phyloP scores from a whole-genome alignment of 2,113 vertebrate species.

The Carassius gibelio region DNA sequence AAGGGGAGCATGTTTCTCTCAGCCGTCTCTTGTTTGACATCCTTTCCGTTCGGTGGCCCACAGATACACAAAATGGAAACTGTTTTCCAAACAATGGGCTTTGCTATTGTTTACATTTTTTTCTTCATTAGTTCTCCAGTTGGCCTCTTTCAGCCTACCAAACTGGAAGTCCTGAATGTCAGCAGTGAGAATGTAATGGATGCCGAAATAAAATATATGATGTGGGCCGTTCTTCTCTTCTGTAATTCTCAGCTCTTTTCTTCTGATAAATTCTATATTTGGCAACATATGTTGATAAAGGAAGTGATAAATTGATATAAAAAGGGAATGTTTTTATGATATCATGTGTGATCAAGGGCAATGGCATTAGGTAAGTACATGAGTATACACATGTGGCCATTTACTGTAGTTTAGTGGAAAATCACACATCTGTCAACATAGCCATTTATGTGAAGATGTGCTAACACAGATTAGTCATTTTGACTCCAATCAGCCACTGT shows the following conservation, averaged over 20 bases:
- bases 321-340: not conserved
- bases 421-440: no score
- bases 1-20: not conserved
- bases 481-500: not conserved
- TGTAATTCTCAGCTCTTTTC: not conserved
- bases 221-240: conserved; percentile 7
- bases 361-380: no score
- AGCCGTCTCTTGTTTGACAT: not conserved
- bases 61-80: conserved; percentile 15
- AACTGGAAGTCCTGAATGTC: conserved; percentile 45
- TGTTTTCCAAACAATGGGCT: conserved; percentile 27
- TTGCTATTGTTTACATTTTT: conserved; percentile 49
- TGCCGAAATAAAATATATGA: conserved; percentile 44
- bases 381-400: no score
- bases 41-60: conserved; percentile 13
- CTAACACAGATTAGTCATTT: not conserved
- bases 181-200: conserved; percentile 31
- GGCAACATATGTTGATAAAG: not conserved
- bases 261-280: not conserved
- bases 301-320: not conserved
- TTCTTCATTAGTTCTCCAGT: conserved; percentile 24
- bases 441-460: no score
- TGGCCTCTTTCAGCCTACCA: conserved; percentile 33
- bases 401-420: no score
- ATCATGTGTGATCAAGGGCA: not conserved